Percentiles rank a stretch among this genome's conserved stretches.
Conservation (phyloP, 2,888 invertebrate genomes). For the Eupithecia exiguata region DNA sequence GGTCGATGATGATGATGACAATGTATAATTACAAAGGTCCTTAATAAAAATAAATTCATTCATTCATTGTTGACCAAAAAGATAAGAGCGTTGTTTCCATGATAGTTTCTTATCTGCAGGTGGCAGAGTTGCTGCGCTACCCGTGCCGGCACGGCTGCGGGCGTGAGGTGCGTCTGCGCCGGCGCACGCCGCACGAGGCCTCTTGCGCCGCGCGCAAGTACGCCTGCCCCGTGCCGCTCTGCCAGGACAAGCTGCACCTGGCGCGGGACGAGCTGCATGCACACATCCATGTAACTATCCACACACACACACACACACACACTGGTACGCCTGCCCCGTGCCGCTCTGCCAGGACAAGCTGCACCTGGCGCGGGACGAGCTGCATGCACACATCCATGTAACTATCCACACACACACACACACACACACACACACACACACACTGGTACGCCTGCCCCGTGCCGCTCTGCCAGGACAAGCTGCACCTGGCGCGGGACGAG, state of each 20-base stretch:
- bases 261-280: conserved; percentile 53
- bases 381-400: conserved; percentile 59
- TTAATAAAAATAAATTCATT: too few species aligned
- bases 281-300: conserved; percentile 54
- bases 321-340: conserved; percentile 45
- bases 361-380: conserved; percentile 54
- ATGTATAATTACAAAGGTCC: too few species aligned
- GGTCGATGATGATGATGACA: too few species aligned
- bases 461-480: conserved; percentile 61
- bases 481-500: conserved; percentile 54
- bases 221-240: conserved; percentile 74
- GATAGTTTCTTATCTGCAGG: conserved; percentile 52
- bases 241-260: conserved; percentile 57
- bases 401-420: not conserved
- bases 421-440: conserved; percentile 41
- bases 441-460: conserved; percentile 44
- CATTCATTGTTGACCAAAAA: not conserved
- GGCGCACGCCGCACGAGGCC: conserved; percentile 77
- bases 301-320: not conserved
- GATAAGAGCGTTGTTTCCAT: not conserved
- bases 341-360: conserved; percentile 61
- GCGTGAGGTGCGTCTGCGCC: conserved; percentile 70
- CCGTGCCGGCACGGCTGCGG: conserved; percentile 83
- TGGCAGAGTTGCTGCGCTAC: conserved; percentile 80
- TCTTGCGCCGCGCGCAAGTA: conserved; percentile 75